These are phyloP conservation scores for Toxostoma redivivum DNA, from an alignment of 2,113 vertebrate genomes.

Conservation along the genomic window DNA sequence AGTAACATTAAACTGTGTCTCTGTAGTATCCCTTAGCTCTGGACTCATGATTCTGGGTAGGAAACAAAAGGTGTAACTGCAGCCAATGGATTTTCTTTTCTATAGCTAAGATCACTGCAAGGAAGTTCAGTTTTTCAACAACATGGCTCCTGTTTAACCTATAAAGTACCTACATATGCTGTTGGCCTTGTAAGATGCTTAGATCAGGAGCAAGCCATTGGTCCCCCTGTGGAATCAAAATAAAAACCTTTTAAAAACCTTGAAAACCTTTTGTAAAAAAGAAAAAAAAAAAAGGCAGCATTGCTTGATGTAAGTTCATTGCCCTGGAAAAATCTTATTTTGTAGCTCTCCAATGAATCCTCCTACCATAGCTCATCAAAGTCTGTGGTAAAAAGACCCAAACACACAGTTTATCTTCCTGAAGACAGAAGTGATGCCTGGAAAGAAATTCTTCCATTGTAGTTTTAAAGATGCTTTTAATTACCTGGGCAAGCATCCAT, in stretches of 20 bases:
- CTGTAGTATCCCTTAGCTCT: neutral
- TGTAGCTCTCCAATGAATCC: neutral
- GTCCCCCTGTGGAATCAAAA: neutral
- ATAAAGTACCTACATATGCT: neutral
- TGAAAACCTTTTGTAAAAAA: neutral
- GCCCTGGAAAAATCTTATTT: neutral
- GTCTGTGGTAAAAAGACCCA: neutral
- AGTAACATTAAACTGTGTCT: neutral
- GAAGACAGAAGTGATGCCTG: neutral
- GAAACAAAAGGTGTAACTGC: neutral
- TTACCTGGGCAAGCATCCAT: neutral
- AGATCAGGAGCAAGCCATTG: neutral
- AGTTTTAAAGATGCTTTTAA: conserved; percentile 9
- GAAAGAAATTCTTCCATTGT: neutral
- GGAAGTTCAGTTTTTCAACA: neutral
- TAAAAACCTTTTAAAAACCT: no score
- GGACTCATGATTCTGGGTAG: neutral
- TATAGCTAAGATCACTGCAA: neutral
- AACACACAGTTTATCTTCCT: neutral
- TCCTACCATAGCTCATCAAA: neutral
- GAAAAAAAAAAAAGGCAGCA: neutral
- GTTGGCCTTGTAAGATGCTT: neutral
- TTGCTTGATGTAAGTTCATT: neutral
- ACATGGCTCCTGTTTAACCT: neutral
- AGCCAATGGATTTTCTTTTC: neutral